Evolutionary conservation across 37 sponge, comb jelly and placozoan genomes (phyloP).

Genomic region (Diacarnus erythraeanus): DNA sequence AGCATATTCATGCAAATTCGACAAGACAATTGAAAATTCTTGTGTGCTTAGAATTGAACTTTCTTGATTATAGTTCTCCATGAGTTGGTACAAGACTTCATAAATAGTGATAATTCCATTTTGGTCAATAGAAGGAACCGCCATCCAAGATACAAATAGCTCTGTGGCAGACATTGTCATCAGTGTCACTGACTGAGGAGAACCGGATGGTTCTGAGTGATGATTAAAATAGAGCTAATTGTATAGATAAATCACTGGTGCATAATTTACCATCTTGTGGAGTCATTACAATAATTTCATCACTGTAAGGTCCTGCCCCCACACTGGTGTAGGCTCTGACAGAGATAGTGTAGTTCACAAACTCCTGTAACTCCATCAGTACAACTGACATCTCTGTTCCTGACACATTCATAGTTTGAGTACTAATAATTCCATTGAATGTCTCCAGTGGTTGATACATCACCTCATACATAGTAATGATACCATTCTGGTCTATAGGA

Average conservation of each 20-base stretch:
- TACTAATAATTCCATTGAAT: neutral
- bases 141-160: neutral
- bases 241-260: neutral
- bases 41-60: neutral
- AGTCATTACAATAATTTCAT: neutral
- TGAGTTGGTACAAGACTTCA: neutral
- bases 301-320: conserved; percentile 30
- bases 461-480: conserved; percentile 25
- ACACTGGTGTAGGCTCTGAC: conserved; percentile 30
- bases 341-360: conserved; percentile 19
- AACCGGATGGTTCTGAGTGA: neutral
- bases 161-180: neutral
- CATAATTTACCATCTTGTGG: conserved; percentile 25
- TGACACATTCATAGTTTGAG: neutral
- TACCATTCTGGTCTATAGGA: conserved; percentile 22
- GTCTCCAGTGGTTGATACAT: conserved; percentile 11
- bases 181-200: neutral
- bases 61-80: neutral
- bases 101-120: neutral
- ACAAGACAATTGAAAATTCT: neutral
- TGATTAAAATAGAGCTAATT: neutral
- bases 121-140: neutral
- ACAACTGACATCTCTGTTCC: neutral
- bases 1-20: neutral
- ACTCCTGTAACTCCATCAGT: conserved; percentile 17